These are phyloP conservation scores for Tamias sibiricus DNA, from an alignment of 2,113 vertebrate genomes.

Conservation along the genomic window DNA sequence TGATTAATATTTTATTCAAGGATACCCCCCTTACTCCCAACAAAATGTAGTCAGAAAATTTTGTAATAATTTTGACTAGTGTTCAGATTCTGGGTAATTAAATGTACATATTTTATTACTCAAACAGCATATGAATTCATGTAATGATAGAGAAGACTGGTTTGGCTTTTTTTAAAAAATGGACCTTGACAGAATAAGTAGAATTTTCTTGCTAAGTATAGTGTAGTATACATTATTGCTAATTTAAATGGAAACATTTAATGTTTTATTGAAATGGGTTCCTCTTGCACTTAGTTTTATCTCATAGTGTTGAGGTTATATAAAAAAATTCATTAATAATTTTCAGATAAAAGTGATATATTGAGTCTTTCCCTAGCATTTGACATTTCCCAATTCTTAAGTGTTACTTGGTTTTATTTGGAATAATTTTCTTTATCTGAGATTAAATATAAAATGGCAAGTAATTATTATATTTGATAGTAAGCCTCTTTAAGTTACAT, in stretches of 20 bases:
- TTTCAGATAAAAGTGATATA: slow-evolving; percentile 43
- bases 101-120: slow-evolving; percentile 46
- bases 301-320: slow-evolving; percentile 5
- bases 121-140: slow-evolving; percentile 38
- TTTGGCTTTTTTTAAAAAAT: slow-evolving; percentile 10
- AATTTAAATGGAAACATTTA: slow-evolving; percentile 20
- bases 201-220: slow-evolving; percentile 55
- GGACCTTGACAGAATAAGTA: slow-evolving; percentile 20
- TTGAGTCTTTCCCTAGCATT: slow-evolving; percentile 51
- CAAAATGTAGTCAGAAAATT: neutral
- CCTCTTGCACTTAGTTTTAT: neutral
- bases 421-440: slow-evolving; percentile 25
- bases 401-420: slow-evolving; percentile 53
- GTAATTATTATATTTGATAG: slow-evolving; percentile 10
- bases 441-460: slow-evolving; percentile 37
- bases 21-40: neutral
- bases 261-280: slow-evolving; percentile 23
- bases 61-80: neutral
- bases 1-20: slow-evolving; percentile 38
- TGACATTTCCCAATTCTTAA: slow-evolving; percentile 55
- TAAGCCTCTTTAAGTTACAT: slow-evolving; percentile 4
- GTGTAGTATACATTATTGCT: slow-evolving; percentile 32
- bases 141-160: slow-evolving; percentile 1
- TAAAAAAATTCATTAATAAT: neutral
- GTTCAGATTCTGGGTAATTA: slow-evolving; percentile 11